Percentiles rank a stretch among this genome's conserved stretches.
Conservation (phyloP, 2,113 vertebrate species). For the Hyla sarda region DNA sequence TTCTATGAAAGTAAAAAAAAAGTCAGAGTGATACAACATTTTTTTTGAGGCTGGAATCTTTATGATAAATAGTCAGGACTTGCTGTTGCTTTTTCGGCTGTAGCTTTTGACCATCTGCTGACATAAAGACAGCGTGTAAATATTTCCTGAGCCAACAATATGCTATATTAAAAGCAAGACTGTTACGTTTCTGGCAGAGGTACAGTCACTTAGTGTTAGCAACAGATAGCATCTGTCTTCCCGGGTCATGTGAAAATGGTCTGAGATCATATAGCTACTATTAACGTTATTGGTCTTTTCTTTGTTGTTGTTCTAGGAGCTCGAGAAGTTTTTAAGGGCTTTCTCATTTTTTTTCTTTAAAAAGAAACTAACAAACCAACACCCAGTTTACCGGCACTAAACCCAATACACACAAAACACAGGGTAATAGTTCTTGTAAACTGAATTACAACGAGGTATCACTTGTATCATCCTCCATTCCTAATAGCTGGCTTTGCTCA, state of each 20-base stretch:
- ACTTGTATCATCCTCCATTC: too few relatives aligned
- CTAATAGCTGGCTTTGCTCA: too few relatives aligned
- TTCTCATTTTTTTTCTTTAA: neutral
- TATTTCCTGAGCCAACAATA: conserved; percentile 17
- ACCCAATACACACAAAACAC: too few relatives aligned
- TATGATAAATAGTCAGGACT: neutral
- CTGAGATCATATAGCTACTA: neutral
- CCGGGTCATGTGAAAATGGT: conserved; percentile 27
- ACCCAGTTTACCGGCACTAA: too few relatives aligned
- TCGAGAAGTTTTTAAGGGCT: neutral
- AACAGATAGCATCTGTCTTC: conserved; percentile 25
- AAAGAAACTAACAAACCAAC: too few relatives aligned
- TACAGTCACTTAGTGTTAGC: conserved; percentile 35
- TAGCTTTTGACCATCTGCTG: conserved; percentile 15
- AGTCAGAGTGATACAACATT: neutral
- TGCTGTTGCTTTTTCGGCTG: neutral
- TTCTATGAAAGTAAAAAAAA: too few relatives aligned
- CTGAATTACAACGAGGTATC: too few relatives aligned
- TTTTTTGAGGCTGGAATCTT: neutral
- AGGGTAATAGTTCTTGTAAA: too few relatives aligned
- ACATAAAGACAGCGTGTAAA: neutral
- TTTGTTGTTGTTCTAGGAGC: neutral
- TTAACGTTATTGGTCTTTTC: neutral
- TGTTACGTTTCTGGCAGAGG: conserved; percentile 22
- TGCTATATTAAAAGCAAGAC: conserved; percentile 3